Evolutionary conservation across 35 echinoderm and acorn worm species (phyloP).

Genomic region (Eucidaris tribuloides): DNA sequence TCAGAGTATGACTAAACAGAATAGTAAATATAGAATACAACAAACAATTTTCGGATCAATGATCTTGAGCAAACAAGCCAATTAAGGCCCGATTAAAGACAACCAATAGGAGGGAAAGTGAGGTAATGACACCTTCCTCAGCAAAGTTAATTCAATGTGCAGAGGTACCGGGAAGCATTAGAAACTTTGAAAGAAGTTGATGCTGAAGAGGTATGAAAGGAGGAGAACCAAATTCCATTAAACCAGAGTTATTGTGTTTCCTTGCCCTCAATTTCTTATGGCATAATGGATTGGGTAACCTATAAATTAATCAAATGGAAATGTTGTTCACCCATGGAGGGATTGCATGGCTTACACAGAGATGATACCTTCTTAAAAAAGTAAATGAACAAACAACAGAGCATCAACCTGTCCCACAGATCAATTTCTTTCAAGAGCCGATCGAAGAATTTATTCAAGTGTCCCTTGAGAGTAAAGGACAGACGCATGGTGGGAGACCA

Average conservation of each 20-base stretch:
- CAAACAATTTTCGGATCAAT: not conserved
- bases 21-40: not conserved
- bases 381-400: slow-evolving; percentile 28
- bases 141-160: not conserved
- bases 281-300: slow-evolving; percentile 59
- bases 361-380: not conserved
- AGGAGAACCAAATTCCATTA: not conserved
- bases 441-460: not conserved
- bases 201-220: slow-evolving; percentile 29
- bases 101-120: not conserved
- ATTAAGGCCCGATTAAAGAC: not conserved
- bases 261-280: slow-evolving; percentile 6
- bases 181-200: not conserved
- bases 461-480: not conserved
- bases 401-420: not conserved
- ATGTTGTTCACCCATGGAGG: slow-evolving; percentile 16
- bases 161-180: not conserved
- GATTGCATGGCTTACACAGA: not conserved
- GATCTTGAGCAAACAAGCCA: not conserved
- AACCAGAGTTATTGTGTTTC: not conserved
- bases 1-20: not conserved
- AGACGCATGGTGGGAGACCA: not conserved
- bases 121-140: not conserved
- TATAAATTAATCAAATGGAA: slow-evolving; percentile 44
- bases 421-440: not conserved